Evolutionary conservation across 2,888 invertebrate species (phyloP).

Genomic region (Drosophila antonietae): DNA sequence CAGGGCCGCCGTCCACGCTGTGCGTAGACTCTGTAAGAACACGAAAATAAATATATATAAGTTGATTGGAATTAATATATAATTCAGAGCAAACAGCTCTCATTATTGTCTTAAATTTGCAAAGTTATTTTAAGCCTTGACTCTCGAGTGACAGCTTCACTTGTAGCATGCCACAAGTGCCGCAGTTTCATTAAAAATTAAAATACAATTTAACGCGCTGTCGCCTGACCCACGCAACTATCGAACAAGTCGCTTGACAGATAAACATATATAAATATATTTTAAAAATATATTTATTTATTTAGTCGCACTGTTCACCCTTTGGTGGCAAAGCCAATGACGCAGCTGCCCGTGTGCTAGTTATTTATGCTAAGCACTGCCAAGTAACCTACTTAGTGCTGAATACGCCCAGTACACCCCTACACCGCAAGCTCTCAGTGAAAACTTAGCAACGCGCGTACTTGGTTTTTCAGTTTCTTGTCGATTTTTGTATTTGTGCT

Average conservation of each 20-base stretch:
- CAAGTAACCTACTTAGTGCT: slow-evolving; percentile 72
- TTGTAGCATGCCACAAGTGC: slow-evolving; percentile 31
- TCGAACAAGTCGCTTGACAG: slow-evolving; percentile 13
- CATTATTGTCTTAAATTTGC: too few relatives aligned
- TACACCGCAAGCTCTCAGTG: slow-evolving; percentile 19
- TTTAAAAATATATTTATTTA: slow-evolving; percentile 25
- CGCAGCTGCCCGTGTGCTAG: slow-evolving; percentile 62
- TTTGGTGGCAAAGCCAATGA: slow-evolving; percentile 57
- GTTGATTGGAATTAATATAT: slow-evolving; percentile 7
- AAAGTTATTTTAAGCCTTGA: neutral
- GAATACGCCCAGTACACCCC: slow-evolving; percentile 1
- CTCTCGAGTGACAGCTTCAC: slow-evolving; percentile 1
- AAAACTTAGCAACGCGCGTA: slow-evolving; percentile 71
- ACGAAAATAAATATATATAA: neutral
- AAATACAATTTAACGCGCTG: slow-evolving; percentile 15
- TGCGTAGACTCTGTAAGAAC: slow-evolving; percentile 89
- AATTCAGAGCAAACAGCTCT: neutral
- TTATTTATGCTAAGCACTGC: slow-evolving; percentile 74
- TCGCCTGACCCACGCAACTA: slow-evolving; percentile 29
- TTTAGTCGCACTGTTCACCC: slow-evolving; percentile 37
- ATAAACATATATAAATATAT: slow-evolving; percentile 12
- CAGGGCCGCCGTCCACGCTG: slow-evolving; percentile 90
- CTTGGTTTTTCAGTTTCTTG: slow-evolving; percentile 40
- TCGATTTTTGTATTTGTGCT: neutral
- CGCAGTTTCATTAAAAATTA: slow-evolving; percentile 3